Percentiles rank a stretch among this genome's conserved stretches.
Evolutionary conservation across 2,888 invertebrate genomes (phyloP).

Genomic region (Stenchaetothrips biformis): DNA sequence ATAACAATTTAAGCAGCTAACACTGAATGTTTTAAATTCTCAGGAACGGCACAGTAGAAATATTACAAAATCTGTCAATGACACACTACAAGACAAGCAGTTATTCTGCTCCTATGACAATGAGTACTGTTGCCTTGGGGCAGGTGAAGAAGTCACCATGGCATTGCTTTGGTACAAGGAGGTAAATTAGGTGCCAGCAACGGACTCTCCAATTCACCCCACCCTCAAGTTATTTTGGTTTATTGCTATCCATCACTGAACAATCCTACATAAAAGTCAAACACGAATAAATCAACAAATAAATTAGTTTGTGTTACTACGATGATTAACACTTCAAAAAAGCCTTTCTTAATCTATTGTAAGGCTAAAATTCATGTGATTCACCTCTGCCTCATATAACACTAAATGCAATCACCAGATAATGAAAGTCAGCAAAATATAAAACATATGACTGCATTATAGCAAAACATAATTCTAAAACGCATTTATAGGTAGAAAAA

Average conservation of each 20-base stretch:
- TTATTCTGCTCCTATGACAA: slow-evolving; percentile 15
- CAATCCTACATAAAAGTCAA: slow-evolving; percentile 23
- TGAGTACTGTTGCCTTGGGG: slow-evolving; percentile 17
- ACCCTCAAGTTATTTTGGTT: slow-evolving; percentile 12
- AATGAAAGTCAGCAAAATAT: slow-evolving; percentile 3
- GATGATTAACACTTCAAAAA: slow-evolving; percentile 16
- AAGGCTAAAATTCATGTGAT: slow-evolving; percentile 16
- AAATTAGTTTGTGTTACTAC: slow-evolving; percentile 22
- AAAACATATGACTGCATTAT: neutral
- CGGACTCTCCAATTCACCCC: neutral
- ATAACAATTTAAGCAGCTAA: slow-evolving; percentile 21
- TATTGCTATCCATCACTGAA: slow-evolving; percentile 25
- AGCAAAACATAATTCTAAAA: slow-evolving; percentile 20
- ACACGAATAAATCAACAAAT: slow-evolving; percentile 25
- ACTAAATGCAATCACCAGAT: slow-evolving; percentile 23
- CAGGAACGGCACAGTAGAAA: slow-evolving; percentile 12
- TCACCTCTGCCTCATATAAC: slow-evolving; percentile 6
- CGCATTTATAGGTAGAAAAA: neutral
- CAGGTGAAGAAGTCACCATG: slow-evolving; percentile 5
- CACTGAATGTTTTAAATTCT: slow-evolving; percentile 13
- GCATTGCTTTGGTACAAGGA: slow-evolving; percentile 21
- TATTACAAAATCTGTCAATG: slow-evolving; percentile 8
- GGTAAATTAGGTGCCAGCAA: slow-evolving; percentile 16
- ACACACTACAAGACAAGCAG: slow-evolving; percentile 1
- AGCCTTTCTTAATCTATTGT: slow-evolving; percentile 12